Evolutionary conservation across 1,140 invertebrate genomes (phyloP), one percentile per base, ranked within the genome.

Genomic region (Brachystomella parvula): DNA sequence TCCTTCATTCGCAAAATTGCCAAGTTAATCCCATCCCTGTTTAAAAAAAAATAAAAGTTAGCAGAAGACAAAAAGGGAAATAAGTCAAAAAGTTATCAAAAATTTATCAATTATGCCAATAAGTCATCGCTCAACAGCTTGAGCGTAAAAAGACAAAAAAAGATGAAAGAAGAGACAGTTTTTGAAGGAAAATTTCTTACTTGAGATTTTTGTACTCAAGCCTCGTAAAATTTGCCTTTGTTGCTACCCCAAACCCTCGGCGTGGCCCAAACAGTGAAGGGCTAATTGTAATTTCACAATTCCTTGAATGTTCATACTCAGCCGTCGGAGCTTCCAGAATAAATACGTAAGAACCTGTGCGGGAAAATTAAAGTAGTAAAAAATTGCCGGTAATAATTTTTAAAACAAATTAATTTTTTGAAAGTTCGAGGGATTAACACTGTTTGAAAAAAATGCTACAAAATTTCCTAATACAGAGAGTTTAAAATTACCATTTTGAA

Each of bases 251-350:
- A 29, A 61, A 67, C 3, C 60, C 61, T 31, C 39, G 32, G 6
- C 47, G 28, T 30, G 65, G 65, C 9, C 65, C 65, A 95, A 83
- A 80, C 92, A 90, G 71, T 87, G 83, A 59, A 1, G 92, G 91
- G 47, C 96, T 87, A 79, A 92, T 92, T 86, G 96, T 92, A 1
- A 94, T 94, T 75, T 97, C 91, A 78, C 95, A 98, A 0, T 92
- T 93, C 74, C 90, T 85, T 63, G 89, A 79, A 74, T 92, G 90
- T 78, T 95, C 96, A 56, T 95, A 97, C 76, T 96, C 93, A 75
- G 95, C 95, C 74, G 88, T 91, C 0, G 92, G 91, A 3, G 91
- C 93, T 79, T 97, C 94, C 59, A 96, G 85, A 1, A 97, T 80
- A 72, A 95, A 86, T n/a, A 94, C 94, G 78, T 94, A 97, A 77